phyloP scores from a whole-genome alignment of 2,113 vertebrate genomes.

The Hiodon alosoides region DNA sequence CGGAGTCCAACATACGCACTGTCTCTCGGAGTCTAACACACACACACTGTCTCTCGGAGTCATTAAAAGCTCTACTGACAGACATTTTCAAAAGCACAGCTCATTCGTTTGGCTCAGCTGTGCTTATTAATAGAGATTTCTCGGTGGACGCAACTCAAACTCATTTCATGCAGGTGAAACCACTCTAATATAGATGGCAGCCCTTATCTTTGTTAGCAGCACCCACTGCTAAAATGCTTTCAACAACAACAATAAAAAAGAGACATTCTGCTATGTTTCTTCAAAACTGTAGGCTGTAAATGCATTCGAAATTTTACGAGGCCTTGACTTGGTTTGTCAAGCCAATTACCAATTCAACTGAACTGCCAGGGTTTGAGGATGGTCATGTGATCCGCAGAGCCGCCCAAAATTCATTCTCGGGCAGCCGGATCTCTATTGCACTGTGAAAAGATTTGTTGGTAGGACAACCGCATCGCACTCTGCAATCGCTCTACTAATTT shows the following conservation, averaged over 20 bases:
- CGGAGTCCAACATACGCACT: too few species aligned
- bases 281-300: neutral
- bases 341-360: neutral
- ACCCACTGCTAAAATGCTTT: neutral
- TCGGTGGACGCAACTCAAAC: neutral
- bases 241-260: neutral
- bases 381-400: neutral
- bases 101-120: neutral
- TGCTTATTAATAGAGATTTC: neutral
- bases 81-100: neutral
- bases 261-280: too few species aligned
- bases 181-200: neutral
- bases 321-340: neutral
- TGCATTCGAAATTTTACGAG: neutral
- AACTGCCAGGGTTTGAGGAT: neutral
- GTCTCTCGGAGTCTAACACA: too few species aligned
- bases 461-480: neutral
- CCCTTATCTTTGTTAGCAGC: neutral
- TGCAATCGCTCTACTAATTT: neutral
- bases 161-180: neutral
- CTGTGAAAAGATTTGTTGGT: conserved; percentile 1
- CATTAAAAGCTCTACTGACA: neutral
- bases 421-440: conserved; percentile 5
- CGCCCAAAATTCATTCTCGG: neutral
- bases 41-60: neutral